These are phyloP conservation scores for Lordiphosa fenestrarum DNA, from an alignment of 2,888 invertebrate species.

Conservation along the genomic window DNA sequence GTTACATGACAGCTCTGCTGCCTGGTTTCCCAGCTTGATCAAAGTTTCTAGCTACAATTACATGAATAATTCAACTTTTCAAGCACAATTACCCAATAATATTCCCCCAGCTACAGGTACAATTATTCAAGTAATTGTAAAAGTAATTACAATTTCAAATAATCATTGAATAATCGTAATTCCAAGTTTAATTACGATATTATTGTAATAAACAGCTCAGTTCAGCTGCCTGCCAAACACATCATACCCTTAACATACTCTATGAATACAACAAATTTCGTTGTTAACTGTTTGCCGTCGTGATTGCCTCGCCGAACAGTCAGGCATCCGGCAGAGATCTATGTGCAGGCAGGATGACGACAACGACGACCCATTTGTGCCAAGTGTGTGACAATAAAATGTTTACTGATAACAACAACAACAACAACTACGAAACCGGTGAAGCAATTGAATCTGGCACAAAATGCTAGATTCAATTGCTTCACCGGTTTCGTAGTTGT, in stretches of 20 bases:
- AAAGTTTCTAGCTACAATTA: too few species aligned
- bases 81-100: too few species aligned
- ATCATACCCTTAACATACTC: constrained; percentile 18
- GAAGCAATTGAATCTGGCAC: too few species aligned
- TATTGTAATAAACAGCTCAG: too few species aligned
- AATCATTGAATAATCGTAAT: too few species aligned
- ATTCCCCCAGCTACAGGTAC: too few species aligned
- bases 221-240: constrained; percentile 31
- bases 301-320: constrained; percentile 59
- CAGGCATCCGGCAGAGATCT: constrained; percentile 10
- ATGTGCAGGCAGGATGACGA: neutral
- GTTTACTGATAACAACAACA: constrained; percentile 75
- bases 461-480: constrained; percentile 71
- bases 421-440: too few species aligned
- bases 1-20: too few species aligned
- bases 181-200: neutral
- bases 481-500: constrained; percentile 31
- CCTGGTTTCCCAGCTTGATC: too few species aligned
- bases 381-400: constrained; percentile 76
- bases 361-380: constrained; percentile 60
- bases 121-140: too few species aligned
- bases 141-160: too few species aligned
- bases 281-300: constrained; percentile 63
- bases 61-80: too few species aligned
- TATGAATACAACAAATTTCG: constrained; percentile 33